Evolutionary conservation across 1,140 invertebrate species (phyloP).

Genomic region (Meloidogyne chitwoodi): DNA sequence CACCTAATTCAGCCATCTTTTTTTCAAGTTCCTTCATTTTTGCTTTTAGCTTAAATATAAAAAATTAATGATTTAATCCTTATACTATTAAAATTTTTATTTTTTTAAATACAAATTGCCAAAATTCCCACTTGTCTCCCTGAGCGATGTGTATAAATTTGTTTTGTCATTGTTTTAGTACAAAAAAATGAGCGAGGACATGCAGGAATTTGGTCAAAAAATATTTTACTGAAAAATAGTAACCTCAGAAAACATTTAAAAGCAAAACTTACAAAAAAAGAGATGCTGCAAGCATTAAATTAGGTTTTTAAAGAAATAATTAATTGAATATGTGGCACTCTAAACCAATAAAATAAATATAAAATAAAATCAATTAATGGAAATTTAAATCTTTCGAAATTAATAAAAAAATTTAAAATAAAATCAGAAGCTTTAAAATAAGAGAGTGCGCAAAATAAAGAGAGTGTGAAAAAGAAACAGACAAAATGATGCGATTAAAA

Average conservation of each 20-base stretch:
- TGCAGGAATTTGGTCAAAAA: background rate
- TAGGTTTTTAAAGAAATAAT: too few relatives aligned
- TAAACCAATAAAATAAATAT: too few relatives aligned
- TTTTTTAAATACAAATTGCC: too few relatives aligned
- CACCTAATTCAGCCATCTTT: constrained; percentile 14
- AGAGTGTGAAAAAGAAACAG: background rate
- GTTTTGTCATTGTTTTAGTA: background rate
- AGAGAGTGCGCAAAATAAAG: too few relatives aligned
- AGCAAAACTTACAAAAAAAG: background rate
- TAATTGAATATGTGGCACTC: too few relatives aligned
- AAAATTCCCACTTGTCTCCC: constrained; percentile 13
- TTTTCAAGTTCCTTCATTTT: constrained; percentile 5
- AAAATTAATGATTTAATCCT: background rate
- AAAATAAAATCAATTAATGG: too few relatives aligned
- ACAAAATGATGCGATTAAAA: background rate
- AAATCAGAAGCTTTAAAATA: too few relatives aligned
- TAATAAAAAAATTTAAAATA: too few relatives aligned
- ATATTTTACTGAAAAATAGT: background rate
- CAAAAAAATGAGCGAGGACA: background rate
- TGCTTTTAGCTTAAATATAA: constrained; percentile 8
- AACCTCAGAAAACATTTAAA: background rate
- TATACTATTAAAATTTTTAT: too few relatives aligned
- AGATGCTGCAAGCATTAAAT: background rate
- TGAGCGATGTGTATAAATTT: constrained; percentile 15
- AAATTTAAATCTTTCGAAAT: too few relatives aligned